Base-by-base conservation (phyloP, 1,140 invertebrate species). In the Brachionus asplanchnoidis region DNA sequence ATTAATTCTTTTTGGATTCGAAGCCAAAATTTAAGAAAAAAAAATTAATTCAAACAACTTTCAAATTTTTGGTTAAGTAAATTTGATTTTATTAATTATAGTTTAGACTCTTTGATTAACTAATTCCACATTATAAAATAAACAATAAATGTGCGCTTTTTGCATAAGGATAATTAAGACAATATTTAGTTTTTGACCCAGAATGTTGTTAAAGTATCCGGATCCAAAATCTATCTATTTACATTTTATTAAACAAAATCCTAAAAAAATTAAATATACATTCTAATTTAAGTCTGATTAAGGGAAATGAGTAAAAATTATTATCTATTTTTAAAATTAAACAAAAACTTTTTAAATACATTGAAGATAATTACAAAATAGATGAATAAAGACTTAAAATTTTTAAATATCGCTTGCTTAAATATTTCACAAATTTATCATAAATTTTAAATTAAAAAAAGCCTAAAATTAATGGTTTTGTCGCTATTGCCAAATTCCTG, bases 401-500 rank as follows among this genome's bases (percentile, higher is more conserved):
- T 60, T 20, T 60, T 60, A 60, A 60, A 60, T 60, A 60, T 60
- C 53, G 53, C 53, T 60, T 60, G 53, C 53, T 60, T 60, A 60
- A 60, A 60, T 60, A 60, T 60, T 60, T 60, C 53, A 60, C 53
- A 60, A 60, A 60, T 60, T 60, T 36, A 36, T 36, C 36, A 36
- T 70, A 70, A 70, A 36, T 32, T 70, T 36, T 36, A 6, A 66
- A 66, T 9, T 17, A 70, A 70, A 70, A 32, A 70, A 70, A 70
- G 50, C 75, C 23, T 42, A 56, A 84, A 20, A 17, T 17, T 20
- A 20, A 60, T 60, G 53, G 53, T 9, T 20, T 5, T 28, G 75
- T 3, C 3, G 28, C 91, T 89, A 93, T 88, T 92, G 92, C 93
- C 93, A 94, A 53, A 94, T 88, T 80, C 92, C 93, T 86, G 93